A percentile compares a stretch with the other conserved stretches of the same genome.
These are phyloP conservation scores for Microcebus lehilahytsara DNA, from an alignment of 2,113 vertebrate species.

Conservation along the genomic window DNA sequence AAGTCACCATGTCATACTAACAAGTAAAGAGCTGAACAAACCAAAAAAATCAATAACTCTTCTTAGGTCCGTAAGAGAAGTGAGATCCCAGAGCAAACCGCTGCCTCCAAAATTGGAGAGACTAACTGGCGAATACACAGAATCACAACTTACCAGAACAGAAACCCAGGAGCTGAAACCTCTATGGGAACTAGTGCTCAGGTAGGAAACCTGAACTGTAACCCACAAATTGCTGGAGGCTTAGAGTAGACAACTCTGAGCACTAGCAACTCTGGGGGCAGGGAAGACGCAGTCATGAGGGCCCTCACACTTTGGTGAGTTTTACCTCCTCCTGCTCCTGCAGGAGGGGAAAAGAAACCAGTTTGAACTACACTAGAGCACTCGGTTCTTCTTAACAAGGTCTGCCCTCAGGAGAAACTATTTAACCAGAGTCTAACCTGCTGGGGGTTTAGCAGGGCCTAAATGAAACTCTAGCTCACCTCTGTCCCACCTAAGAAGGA, in stretches of 20 bases:
- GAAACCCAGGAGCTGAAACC: neutral
- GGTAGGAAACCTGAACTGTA: neutral
- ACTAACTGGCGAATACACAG: neutral
- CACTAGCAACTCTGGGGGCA: neutral
- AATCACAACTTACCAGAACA: neutral
- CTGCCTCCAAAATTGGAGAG: neutral
- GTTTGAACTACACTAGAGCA: neutral
- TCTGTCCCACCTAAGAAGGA: neutral
- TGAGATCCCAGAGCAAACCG: neutral
- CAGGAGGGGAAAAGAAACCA: neutral
- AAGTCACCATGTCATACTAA: neutral
- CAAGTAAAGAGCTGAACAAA: neutral
- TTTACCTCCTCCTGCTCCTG: neutral
- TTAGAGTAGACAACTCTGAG: neutral
- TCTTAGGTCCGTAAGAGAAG: neutral
- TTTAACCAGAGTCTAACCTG: neutral
- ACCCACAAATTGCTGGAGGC: neutral
- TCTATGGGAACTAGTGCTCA: neutral
- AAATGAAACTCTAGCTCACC: neutral
- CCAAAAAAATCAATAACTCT: neutral
- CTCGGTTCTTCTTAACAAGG: neutral
- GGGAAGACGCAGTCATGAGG: neutral
- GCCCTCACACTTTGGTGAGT: neutral
- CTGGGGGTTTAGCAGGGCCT: neutral
- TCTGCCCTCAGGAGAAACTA: neutral